A percentile compares a stretch with the other conserved stretches of the same genome.
Evolutionary conservation across 2,888 invertebrate genomes (phyloP).

Genomic region (Thecocarcelia acutangulata): DNA sequence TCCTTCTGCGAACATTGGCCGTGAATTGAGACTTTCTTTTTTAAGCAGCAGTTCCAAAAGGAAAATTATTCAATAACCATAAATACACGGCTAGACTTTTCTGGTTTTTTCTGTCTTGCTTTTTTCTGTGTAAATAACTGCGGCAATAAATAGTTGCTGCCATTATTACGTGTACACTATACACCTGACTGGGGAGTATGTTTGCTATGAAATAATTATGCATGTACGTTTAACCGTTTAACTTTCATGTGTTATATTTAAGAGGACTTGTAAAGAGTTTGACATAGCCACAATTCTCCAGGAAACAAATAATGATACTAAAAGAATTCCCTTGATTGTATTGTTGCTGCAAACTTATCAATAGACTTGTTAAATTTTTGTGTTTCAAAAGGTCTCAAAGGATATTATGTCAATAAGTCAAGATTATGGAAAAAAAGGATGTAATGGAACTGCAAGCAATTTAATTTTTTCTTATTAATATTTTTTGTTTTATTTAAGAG

Average conservation of each 20-base stretch:
- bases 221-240: too few relatives aligned
- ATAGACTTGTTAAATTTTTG: neutral
- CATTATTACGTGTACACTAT: neutral
- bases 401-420: neutral
- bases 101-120: neutral
- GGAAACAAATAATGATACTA: neutral
- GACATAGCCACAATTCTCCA: neutral
- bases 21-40: constrained; percentile 24
- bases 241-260: neutral
- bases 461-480: too few relatives aligned
- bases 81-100: constrained; percentile 47
- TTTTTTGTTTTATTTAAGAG: too few relatives aligned
- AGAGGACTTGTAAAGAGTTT: constrained; percentile 7
- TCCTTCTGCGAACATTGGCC: constrained; percentile 15
- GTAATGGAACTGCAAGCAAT: too few relatives aligned
- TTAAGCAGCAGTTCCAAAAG: constrained; percentile 7
- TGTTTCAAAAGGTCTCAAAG: neutral
- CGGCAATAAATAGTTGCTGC: neutral
- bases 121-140: neutral
- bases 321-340: neutral
- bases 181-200: neutral
- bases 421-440: too few relatives aligned
- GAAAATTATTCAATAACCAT: constrained; percentile 34
- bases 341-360: neutral
- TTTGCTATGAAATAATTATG: too few relatives aligned